phyloP scores from a whole-genome alignment of 2,113 vertebrate genomes.

The Mugil cephalus region DNA sequence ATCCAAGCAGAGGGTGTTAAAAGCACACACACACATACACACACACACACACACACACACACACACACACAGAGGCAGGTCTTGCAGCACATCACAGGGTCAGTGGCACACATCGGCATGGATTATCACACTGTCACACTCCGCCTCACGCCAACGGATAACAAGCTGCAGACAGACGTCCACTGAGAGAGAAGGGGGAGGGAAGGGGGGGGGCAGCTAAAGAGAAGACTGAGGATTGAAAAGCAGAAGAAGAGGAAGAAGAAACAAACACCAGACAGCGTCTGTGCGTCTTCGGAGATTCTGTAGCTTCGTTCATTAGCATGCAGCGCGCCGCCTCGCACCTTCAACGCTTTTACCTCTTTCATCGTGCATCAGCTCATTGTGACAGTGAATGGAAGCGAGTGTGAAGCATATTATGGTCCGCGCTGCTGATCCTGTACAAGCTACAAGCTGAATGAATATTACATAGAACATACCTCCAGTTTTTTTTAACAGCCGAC shows the following conservation, averaged over 20 bases:
- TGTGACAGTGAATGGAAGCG: constrained; percentile 18
- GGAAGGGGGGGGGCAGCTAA: background rate
- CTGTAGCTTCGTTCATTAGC: constrained; percentile 17
- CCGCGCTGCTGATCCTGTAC: constrained; percentile 12
- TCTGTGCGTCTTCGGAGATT: too few relatives aligned
- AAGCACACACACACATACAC: constrained; percentile 34
- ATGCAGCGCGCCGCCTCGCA: constrained; percentile 12
- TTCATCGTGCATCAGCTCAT: constrained; percentile 41
- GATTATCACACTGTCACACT: constrained; percentile 78
- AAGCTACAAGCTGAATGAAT: constrained; percentile 46
- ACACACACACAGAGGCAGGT: constrained; percentile 50
- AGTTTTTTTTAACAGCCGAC: constrained; percentile 44
- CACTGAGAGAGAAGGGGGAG: constrained; percentile 10
- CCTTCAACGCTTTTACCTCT: constrained; percentile 42
- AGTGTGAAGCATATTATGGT: constrained; percentile 37
- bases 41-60: constrained; percentile 36
- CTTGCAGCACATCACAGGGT: constrained; percentile 70
- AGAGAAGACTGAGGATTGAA: constrained; percentile 2
- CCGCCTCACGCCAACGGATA: constrained; percentile 67
- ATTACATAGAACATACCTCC: constrained; percentile 50
- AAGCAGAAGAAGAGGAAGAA: constrained; percentile 1
- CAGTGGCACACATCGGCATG: constrained; percentile 65
- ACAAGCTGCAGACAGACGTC: constrained; percentile 67
- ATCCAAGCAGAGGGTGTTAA: constrained; percentile 12
- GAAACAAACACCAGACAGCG: constrained; percentile 32